These are phyloP conservation scores for Origma solitaria DNA, from an alignment of 2,113 vertebrate genomes.

Conservation along the genomic window DNA sequence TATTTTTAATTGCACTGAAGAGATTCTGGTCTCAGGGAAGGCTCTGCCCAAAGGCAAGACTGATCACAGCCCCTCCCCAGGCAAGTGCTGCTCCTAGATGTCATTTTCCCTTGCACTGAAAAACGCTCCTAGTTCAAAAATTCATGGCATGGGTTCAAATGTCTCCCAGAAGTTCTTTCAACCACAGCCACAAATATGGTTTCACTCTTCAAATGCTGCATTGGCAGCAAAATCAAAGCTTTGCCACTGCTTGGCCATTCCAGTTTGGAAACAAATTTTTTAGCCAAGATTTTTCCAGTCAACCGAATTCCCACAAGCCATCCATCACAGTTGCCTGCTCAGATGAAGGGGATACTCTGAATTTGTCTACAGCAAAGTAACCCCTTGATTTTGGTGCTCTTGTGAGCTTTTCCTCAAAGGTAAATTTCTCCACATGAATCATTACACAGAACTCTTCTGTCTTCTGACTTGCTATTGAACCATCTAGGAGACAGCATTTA, in stretches of 20 bases:
- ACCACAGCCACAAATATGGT: conserved; percentile 11
- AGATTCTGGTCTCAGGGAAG: not conserved
- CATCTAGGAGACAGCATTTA: conserved; percentile 22
- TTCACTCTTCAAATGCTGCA: not conserved
- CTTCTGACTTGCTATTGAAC: not conserved
- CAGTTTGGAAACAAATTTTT: not conserved
- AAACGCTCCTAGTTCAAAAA: not conserved
- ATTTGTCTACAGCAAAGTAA: not conserved
- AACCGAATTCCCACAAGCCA: not conserved
- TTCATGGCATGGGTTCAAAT: not conserved
- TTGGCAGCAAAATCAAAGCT: conserved; percentile 47
- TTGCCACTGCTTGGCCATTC: not conserved
- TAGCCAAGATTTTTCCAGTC: not conserved
- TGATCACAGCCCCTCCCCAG: not conserved
- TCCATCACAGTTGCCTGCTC: not conserved
- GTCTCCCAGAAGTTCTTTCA: conserved; percentile 28
- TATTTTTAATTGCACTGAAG: not conserved
- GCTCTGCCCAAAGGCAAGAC: not conserved
- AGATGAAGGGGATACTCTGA: not conserved
- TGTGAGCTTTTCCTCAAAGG: not conserved
- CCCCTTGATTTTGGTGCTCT: not conserved
- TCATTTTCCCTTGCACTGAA: not conserved
- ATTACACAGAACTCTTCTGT: not conserved
- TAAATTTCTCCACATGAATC: not conserved
- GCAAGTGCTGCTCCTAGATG: not conserved